phyloP scores from a whole-genome alignment of 2,888 invertebrate genomes.

The Pegoplata infirma region DNA sequence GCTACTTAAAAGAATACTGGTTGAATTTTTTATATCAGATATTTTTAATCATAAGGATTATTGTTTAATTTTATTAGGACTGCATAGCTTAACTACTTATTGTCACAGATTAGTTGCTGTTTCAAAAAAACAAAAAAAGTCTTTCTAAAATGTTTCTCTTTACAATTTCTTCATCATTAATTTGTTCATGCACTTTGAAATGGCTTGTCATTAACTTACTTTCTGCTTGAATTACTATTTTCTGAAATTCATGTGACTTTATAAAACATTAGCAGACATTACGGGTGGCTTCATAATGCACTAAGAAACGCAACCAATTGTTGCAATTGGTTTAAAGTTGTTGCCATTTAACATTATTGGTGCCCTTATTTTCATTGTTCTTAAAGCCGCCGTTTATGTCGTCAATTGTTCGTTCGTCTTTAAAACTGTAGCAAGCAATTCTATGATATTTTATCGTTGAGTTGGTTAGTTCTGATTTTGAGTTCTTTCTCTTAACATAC shows the following conservation, averaged over 20 bases:
- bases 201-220: conserved; percentile 24
- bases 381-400: conserved; percentile 18
- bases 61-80: too few species aligned
- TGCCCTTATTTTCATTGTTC: conserved; percentile 16
- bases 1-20: too few species aligned
- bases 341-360: conserved; percentile 8
- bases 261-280: background rate
- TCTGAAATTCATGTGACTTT: background rate
- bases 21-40: too few species aligned
- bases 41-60: too few species aligned
- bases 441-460: conserved; percentile 37
- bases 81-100: too few species aligned
- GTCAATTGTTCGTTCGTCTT: conserved; percentile 22
- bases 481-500: conserved; percentile 49
- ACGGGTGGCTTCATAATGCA: conserved; percentile 15
- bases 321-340: conserved; percentile 14
- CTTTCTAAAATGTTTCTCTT: background rate
- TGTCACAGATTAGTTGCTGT: too few species aligned
- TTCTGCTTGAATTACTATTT: conserved; percentile 35
- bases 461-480: conserved; percentile 53
- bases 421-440: conserved; percentile 8
- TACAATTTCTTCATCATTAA: conserved; percentile 1
- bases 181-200: conserved; percentile 33
- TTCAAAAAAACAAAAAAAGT: too few species aligned
- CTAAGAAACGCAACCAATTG: conserved; percentile 35